These are phyloP conservation scores for Alethe castanea DNA, from an alignment of 2,113 vertebrate genomes.

Conservation along the genomic window DNA sequence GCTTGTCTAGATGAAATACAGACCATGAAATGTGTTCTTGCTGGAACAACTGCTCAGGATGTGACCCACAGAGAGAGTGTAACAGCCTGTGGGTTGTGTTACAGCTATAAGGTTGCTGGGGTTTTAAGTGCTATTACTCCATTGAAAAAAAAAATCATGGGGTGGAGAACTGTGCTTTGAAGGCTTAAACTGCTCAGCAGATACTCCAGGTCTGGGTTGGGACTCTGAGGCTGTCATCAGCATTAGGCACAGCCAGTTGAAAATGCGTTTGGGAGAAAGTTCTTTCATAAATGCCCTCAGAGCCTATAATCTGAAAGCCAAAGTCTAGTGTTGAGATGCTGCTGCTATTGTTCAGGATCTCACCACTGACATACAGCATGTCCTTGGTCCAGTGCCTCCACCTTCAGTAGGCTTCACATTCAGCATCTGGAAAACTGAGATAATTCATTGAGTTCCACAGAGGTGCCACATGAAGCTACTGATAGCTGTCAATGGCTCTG, in stretches of 20 bases:
- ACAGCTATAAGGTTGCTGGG: background rate
- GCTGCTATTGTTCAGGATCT: background rate
- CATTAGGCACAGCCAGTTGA: background rate
- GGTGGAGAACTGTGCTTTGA: background rate
- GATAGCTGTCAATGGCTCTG: background rate
- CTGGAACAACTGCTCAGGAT: background rate
- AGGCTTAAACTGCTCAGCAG: background rate
- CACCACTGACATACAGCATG: background rate
- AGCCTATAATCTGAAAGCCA: background rate
- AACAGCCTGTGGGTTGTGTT: background rate
- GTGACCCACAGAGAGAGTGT: background rate
- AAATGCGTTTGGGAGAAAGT: background rate
- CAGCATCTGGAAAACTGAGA: background rate
- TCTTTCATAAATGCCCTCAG: background rate
- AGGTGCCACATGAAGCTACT: background rate
- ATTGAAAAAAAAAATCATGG: background rate
- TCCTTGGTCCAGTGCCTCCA: background rate
- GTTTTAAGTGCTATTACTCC: background rate
- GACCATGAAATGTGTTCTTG: background rate
- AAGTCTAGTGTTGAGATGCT: background rate
- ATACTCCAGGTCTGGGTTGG: background rate
- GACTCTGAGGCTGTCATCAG: background rate
- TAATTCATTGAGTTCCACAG: background rate
- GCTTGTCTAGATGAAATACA: background rate
- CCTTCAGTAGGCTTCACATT: background rate